These are phyloP conservation scores for Acanthiza pusilla DNA, from an alignment of 2,797 vertebrate genomes.

Conservation along the genomic window DNA sequence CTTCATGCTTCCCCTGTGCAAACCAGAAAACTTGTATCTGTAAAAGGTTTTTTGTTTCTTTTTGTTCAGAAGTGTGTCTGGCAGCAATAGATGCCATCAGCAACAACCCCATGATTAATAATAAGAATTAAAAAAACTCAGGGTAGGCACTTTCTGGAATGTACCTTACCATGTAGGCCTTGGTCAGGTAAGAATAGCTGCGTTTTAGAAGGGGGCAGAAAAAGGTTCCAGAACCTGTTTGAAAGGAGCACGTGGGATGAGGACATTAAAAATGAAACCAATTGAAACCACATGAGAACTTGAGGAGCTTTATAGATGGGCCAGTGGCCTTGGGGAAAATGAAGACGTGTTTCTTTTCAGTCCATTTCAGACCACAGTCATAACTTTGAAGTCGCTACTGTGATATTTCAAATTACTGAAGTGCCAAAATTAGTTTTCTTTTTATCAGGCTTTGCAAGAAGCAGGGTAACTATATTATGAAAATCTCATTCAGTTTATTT, in stretches of 20 bases:
- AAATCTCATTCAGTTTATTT: slow-evolving; percentile 2
- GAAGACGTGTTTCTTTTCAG: background rate
- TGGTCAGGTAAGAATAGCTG: background rate
- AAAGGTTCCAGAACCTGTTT: background rate
- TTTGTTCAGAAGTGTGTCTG: background rate
- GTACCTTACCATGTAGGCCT: background rate
- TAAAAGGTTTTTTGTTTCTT: background rate
- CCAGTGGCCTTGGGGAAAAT: background rate
- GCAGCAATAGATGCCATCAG: background rate
- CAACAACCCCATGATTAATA: background rate
- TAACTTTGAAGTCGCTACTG: background rate
- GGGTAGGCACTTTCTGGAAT: background rate
- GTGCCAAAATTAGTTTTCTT: background rate
- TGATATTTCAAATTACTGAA: background rate
- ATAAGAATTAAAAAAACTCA: background rate
- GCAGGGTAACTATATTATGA: background rate
- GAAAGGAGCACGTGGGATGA: background rate
- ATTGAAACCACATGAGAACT: background rate
- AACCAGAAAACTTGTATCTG: background rate
- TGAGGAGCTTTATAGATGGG: background rate
- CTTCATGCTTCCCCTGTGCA: background rate
- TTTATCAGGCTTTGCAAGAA: slow-evolving; percentile 8
- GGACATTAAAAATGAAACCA: background rate
- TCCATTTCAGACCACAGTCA: background rate
- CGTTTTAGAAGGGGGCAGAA: background rate